Percentiles rank a stretch among this genome's conserved stretches.
phyloP scores from a whole-genome alignment of 1,140 invertebrate genomes.

The Lepeophtheirus salmonis region DNA sequence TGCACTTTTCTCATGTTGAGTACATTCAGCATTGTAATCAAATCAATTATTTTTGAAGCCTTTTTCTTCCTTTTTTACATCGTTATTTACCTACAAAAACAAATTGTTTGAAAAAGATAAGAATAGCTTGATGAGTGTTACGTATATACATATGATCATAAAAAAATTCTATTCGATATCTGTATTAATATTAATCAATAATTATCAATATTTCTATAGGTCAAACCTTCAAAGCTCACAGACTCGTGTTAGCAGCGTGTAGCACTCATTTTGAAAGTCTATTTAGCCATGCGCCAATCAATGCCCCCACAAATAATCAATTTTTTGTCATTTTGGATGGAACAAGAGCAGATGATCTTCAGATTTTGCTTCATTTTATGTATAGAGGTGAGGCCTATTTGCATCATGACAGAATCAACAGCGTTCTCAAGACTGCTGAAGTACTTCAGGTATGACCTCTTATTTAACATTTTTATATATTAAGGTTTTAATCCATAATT shows the following conservation, averaged over 20 bases:
- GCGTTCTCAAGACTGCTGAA: slow-evolving; percentile 15
- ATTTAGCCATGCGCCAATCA: slow-evolving; percentile 66
- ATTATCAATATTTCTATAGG: slow-evolving; percentile 43
- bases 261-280: slow-evolving; percentile 80
- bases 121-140: too few species aligned
- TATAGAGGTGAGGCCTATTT: slow-evolving; percentile 18
- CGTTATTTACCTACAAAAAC: too few species aligned
- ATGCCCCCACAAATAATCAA: slow-evolving; percentile 54
- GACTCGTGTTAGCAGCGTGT: slow-evolving; percentile 72
- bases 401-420: slow-evolving; percentile 16
- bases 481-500: too few species aligned
- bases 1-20: too few species aligned
- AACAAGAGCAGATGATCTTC: slow-evolving; percentile 66
- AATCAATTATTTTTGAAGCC: too few species aligned
- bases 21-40: too few species aligned
- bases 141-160: not conserved
- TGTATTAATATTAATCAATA: not conserved
- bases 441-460: slow-evolving; percentile 16
- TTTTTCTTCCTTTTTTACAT: too few species aligned
- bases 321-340: slow-evolving; percentile 69
- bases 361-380: slow-evolving; percentile 74
- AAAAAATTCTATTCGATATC: not conserved
- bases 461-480: too few species aligned
- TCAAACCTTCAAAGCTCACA: slow-evolving; percentile 71
- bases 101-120: too few species aligned